These are phyloP conservation scores for Montifringilla adamsi DNA, from an alignment of 2,113 vertebrate genomes.

Conservation along the genomic window DNA sequence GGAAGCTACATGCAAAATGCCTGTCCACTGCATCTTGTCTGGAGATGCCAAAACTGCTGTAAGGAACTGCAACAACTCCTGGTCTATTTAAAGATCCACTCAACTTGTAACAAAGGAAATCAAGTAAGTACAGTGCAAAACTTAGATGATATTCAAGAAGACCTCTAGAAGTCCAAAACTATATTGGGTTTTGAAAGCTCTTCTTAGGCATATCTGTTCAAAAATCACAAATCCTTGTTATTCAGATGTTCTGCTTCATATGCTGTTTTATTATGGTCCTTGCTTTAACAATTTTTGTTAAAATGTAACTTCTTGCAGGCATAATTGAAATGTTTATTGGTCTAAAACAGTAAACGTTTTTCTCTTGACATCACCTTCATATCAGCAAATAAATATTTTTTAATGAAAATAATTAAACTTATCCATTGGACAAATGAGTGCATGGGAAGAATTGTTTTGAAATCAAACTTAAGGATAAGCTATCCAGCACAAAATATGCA, in stretches of 20 bases:
- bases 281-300: fast-evolving
- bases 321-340: neutral
- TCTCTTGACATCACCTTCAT: neutral
- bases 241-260: neutral
- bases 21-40: too few relatives aligned
- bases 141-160: neutral
- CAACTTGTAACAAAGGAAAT: neutral
- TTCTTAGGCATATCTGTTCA: neutral
- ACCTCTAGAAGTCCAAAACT: neutral
- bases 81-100: neutral
- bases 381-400: neutral
- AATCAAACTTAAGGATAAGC: neutral
- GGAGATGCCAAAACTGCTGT: neutral
- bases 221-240: neutral
- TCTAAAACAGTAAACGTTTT: neutral
- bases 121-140: neutral
- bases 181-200: neutral
- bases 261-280: neutral
- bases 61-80: neutral
- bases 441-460: neutral
- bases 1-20: fast-evolving
- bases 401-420: neutral
- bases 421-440: neutral
- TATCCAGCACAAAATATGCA: neutral
- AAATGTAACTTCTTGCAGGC: neutral